These are phyloP conservation scores for Cantharis nigra DNA, from an alignment of 2,888 invertebrate genomes.

Conservation along the genomic window DNA sequence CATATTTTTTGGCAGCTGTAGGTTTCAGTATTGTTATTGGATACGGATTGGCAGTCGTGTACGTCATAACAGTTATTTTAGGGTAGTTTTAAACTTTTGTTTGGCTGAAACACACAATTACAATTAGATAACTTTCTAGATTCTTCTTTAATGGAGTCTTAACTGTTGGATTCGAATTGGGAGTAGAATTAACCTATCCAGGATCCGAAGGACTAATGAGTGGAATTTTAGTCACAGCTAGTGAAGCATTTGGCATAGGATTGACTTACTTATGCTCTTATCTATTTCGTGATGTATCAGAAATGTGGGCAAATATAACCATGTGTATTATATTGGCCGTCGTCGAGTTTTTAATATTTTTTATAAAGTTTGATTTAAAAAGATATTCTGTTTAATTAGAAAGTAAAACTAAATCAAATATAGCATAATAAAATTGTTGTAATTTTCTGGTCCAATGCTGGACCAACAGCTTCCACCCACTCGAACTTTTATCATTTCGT, in stretches of 20 bases:
- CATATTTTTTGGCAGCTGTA: background rate
- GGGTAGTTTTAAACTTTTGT: slow-evolving; percentile 67
- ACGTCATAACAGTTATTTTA: slow-evolving; percentile 76
- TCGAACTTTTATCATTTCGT: no score
- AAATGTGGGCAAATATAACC: background rate
- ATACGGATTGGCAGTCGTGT: slow-evolving; percentile 77
- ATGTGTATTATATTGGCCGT: background rate
- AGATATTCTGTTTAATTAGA: background rate
- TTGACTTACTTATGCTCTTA: background rate
- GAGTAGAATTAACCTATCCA: slow-evolving; percentile 5
- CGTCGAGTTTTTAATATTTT: background rate
- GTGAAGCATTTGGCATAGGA: background rate
- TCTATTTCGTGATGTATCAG: background rate
- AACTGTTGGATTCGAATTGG: slow-evolving; percentile 1
- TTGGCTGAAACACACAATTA: background rate
- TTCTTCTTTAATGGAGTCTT: background rate
- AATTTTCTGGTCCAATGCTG: no score
- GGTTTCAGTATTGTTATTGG: slow-evolving; percentile 74
- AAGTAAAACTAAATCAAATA: background rate
- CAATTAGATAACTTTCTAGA: background rate
- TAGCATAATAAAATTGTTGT: background rate
- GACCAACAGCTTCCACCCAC: no score
- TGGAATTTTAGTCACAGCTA: background rate
- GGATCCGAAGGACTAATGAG: background rate
- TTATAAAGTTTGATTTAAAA: background rate